A percentile compares a stretch with the other conserved stretches of the same genome.
These are phyloP conservation scores for Heliconius melpomene DNA, from an alignment of 1,140 invertebrate species.

Conservation along the genomic window DNA sequence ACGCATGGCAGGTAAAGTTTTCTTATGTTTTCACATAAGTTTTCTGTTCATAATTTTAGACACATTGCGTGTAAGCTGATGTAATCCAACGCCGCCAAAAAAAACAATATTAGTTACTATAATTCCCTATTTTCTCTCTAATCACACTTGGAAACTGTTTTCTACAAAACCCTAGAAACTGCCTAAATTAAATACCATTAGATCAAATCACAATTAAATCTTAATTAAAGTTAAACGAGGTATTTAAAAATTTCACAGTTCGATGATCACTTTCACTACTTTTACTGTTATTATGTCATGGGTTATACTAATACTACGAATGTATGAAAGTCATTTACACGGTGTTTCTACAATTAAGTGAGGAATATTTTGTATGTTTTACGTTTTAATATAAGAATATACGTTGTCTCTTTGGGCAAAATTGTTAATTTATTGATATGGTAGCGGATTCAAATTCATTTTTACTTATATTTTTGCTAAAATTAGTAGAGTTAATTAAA, in stretches of 20 bases:
- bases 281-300: constrained; percentile 26
- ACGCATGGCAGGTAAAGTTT: too few species aligned
- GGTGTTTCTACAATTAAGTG: background rate
- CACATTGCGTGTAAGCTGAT: too few species aligned
- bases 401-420: background rate
- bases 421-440: background rate
- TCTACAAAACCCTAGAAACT: background rate
- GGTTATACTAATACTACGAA: background rate
- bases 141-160: background rate
- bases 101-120: background rate
- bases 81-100: too few species aligned
- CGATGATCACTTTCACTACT: constrained; percentile 27
- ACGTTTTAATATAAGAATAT: background rate
- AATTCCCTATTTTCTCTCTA: background rate
- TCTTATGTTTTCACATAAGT: too few species aligned
- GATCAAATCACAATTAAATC: background rate
- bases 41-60: too few species aligned
- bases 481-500: too few species aligned
- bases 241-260: constrained; percentile 34
- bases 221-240: constrained; percentile 2
- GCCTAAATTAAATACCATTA: constrained; percentile 24
- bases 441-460: background rate
- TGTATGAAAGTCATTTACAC: constrained; percentile 20
- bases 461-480: too few species aligned
- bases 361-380: background rate